phyloP scores from a whole-genome alignment of 2,797 vertebrate species.

The Sparus aurata region DNA sequence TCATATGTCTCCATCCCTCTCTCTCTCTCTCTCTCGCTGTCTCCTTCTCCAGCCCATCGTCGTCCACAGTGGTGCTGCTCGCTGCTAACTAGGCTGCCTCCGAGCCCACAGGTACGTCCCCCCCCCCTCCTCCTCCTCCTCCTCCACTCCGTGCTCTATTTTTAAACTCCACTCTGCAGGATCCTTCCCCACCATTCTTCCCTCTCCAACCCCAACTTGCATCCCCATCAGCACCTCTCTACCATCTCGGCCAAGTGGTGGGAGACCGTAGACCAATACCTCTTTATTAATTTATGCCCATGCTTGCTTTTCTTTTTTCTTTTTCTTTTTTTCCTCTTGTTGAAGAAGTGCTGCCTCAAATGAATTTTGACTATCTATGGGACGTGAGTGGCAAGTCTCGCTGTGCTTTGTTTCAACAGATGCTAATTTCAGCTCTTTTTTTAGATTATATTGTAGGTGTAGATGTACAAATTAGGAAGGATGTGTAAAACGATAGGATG shows the following conservation, averaged over 20 bases:
- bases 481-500: not conserved
- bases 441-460: not conserved
- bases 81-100: constrained; percentile 77
- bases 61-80: constrained; percentile 62
- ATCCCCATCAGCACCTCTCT: constrained; percentile 53
- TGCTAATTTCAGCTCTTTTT: constrained; percentile 6
- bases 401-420: constrained; percentile 5
- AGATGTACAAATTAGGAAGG: not conserved
- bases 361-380: constrained; percentile 20
- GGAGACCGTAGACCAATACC: constrained; percentile 24
- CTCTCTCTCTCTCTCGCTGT: constrained; percentile 16
- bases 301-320: not conserved
- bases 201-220: constrained; percentile 38
- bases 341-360: constrained; percentile 7
- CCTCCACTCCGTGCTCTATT: constrained; percentile 74
- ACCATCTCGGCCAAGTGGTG: constrained; percentile 13
- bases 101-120: constrained; percentile 77
- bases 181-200: constrained; percentile 62
- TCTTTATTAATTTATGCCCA: constrained; percentile 43
- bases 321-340: not conserved
- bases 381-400: not conserved
- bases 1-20: constrained; percentile 18
- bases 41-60: constrained; percentile 46
- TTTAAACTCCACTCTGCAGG: constrained; percentile 75
- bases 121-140: constrained; percentile 30